phyloP scores from a whole-genome alignment of 2,888 invertebrate genomes.

The Trichopoda pennipes region DNA sequence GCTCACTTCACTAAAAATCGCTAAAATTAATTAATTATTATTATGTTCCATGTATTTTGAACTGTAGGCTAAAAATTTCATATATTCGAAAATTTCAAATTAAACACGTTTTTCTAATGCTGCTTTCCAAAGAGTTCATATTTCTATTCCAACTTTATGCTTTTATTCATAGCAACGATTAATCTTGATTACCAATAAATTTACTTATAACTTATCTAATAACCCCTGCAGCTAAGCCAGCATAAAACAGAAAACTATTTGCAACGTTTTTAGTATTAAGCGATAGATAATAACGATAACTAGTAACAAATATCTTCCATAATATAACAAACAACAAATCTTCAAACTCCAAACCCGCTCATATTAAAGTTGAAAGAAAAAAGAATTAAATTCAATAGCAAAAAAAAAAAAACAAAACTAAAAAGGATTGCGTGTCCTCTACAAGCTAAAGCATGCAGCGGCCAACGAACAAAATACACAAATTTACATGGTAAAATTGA shows the following conservation, averaged over 20 bases:
- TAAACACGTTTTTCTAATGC: not conserved
- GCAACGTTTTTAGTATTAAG: not conserved
- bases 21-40: too few species aligned
- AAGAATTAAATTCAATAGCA: not conserved
- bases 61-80: too few species aligned
- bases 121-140: too few species aligned
- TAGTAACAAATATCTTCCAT: conserved; percentile 42
- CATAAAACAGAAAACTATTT: not conserved
- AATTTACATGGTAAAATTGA: conserved; percentile 67
- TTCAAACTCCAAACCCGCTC: not conserved
- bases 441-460: conserved; percentile 9
- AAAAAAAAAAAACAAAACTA: not conserved
- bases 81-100: not conserved
- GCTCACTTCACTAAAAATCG: too few species aligned
- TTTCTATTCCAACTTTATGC: not conserved
- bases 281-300: conserved; percentile 34
- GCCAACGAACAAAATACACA: conserved; percentile 36
- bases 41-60: too few species aligned
- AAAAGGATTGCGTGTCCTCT: conserved; percentile 46
- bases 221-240: not conserved
- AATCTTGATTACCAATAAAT: not conserved
- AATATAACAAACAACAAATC: conserved; percentile 20
- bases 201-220: too few species aligned
- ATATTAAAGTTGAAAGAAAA: not conserved
- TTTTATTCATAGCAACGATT: conserved; percentile 2